A percentile compares a stretch with the other conserved stretches of the same genome.
Evolutionary conservation across 2,888 invertebrate species (phyloP).

Genomic region (Monochamus alternatus): DNA sequence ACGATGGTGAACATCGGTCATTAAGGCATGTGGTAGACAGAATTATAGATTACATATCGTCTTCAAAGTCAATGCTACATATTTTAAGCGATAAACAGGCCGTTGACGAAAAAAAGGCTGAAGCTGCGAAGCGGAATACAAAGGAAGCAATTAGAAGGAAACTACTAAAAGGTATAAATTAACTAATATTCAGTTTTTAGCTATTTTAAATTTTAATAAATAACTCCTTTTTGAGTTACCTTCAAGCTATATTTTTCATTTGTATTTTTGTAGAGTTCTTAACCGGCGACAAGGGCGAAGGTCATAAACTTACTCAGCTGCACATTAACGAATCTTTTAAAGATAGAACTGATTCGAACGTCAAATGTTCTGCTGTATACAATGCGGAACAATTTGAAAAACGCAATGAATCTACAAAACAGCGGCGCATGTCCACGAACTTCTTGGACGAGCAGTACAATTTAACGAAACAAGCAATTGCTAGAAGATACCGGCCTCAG

Average conservation of each 20-base stretch:
- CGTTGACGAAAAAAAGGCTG: conserved; percentile 14
- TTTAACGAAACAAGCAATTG: conserved; percentile 37
- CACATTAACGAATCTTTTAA: conserved; percentile 23
- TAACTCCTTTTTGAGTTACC: too few species aligned
- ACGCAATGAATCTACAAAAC: background rate
- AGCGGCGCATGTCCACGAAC: conserved; percentile 15
- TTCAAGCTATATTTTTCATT: too few species aligned
- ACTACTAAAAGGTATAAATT: background rate
- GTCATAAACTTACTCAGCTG: conserved; percentile 28
- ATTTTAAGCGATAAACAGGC: conserved; percentile 39
- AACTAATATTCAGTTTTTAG: too few species aligned
- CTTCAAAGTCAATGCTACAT: conserved; percentile 45
- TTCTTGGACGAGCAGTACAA: conserved; percentile 37
- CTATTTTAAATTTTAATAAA: too few species aligned
- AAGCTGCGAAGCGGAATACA: background rate
- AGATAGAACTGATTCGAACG: background rate
- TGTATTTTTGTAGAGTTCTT: background rate
- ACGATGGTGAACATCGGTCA: conserved; percentile 33
- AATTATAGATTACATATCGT: conserved; percentile 48
- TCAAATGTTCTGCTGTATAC: background rate
- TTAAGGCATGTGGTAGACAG: conserved; percentile 50
- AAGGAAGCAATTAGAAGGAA: background rate
- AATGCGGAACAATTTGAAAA: background rate
- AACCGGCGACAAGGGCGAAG: background rate
- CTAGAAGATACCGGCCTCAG: conserved; percentile 32